Evolutionary conservation across 2,113 vertebrate species (phyloP).

Genomic region (Aplodontia rufa): DNA sequence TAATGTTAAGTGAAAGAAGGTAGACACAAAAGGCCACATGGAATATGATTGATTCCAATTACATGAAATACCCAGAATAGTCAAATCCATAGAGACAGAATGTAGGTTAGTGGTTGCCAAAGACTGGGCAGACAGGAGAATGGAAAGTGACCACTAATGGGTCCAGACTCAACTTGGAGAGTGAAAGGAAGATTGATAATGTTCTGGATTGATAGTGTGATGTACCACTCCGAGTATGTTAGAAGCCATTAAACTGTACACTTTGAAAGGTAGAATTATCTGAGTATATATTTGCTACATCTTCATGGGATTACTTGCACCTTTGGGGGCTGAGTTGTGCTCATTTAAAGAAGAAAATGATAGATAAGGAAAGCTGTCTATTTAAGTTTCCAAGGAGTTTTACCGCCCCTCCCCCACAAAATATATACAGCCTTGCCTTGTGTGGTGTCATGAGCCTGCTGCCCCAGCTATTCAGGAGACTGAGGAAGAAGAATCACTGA

Average conservation of each 20-base stretch:
- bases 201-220: neutral
- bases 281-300: neutral
- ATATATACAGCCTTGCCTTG: neutral
- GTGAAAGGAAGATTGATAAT: neutral
- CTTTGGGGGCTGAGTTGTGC: neutral
- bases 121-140: neutral
- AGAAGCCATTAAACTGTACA: neutral
- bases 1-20: constrained; percentile 24
- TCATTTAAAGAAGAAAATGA: neutral
- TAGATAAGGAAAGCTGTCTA: neutral
- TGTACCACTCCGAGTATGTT: neutral
- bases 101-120: neutral
- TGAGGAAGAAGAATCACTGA: neutral
- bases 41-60: neutral
- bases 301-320: neutral
- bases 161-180: neutral
- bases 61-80: neutral
- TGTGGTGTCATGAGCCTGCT: neutral
- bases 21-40: neutral
- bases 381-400: neutral
- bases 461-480: neutral
- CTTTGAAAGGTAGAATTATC: neutral
- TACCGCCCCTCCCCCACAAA: constrained; percentile 19
- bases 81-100: neutral
- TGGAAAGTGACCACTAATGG: neutral